These are phyloP conservation scores for Lepidotrigona ventralis DNA, from an alignment of 1,140 invertebrate species.

Conservation along the genomic window DNA sequence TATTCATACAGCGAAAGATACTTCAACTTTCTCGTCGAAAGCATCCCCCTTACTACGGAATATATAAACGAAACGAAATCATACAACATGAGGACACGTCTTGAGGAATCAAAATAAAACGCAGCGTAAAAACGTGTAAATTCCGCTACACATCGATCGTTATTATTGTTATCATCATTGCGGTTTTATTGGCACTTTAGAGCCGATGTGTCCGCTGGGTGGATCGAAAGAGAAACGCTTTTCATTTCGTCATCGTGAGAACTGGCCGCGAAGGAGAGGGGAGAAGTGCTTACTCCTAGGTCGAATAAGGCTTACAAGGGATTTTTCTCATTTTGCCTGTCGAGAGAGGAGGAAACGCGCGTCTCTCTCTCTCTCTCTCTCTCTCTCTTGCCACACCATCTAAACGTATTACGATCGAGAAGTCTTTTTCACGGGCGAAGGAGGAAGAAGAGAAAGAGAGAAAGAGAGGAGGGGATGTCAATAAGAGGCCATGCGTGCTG, in stretches of 20 bases:
- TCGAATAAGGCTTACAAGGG: constrained; percentile 22
- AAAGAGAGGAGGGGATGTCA: constrained; percentile 55
- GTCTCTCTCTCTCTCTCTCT: too few relatives aligned
- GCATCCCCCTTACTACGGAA: too few relatives aligned
- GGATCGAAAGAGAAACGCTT: constrained; percentile 34
- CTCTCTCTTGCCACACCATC: constrained; percentile 6
- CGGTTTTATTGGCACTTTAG: constrained; percentile 27
- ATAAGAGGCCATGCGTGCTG: constrained; percentile 71
- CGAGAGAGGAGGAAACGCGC: constrained; percentile 7
- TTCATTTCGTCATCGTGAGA: constrained; percentile 27
- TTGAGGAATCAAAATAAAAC: neutral
- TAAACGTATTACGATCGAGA: constrained; percentile 59
- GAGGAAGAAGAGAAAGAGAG: neutral
- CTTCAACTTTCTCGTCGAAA: too few relatives aligned
- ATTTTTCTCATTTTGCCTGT: constrained; percentile 45
- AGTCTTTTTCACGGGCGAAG: neutral
- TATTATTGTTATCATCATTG: neutral
- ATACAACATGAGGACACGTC: neutral
- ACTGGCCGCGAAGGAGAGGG: neutral
- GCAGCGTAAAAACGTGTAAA: neutral
- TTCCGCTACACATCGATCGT: neutral
- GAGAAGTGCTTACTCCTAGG: constrained; percentile 40
- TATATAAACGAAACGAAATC: too few relatives aligned
- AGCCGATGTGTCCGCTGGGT: neutral
- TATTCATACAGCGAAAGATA: too few relatives aligned